Conservation (phyloP, 2,797 vertebrate genomes). For the Enteromius radiatus region DNA sequence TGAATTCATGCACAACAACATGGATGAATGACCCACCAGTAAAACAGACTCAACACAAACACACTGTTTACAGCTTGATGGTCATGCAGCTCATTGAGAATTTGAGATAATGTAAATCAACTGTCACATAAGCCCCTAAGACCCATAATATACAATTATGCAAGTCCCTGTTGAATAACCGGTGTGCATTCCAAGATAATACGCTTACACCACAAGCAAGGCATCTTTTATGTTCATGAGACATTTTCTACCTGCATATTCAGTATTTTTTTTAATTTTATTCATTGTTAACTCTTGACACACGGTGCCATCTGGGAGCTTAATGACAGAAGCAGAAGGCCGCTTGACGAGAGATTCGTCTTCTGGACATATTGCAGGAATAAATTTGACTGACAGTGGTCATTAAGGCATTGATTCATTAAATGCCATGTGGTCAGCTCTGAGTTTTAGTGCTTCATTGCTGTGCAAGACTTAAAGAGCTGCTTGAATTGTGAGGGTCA, state of each 20-base stretch:
- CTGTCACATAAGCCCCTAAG: not conserved
- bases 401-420: conserved; percentile 71
- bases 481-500: conserved; percentile 2
- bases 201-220: not conserved
- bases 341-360: conserved; percentile 65
- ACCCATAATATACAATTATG: not conserved
- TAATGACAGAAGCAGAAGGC: conserved; percentile 63
- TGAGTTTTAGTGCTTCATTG: conserved; percentile 45
- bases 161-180: not conserved
- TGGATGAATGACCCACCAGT: not conserved
- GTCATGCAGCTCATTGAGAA: conserved; percentile 1
- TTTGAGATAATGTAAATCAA: not conserved
- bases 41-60: not conserved
- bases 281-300: conserved; percentile 58
- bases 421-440: conserved; percentile 61
- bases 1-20: not conserved
- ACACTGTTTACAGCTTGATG: not conserved
- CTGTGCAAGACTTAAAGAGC: conserved; percentile 1
- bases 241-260: conserved; percentile 34
- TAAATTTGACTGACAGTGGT: conserved; percentile 59
- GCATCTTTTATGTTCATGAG: not conserved
- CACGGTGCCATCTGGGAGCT: conserved; percentile 62
- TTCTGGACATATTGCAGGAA: conserved; percentile 66
- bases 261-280: not conserved
- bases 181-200: not conserved